These are phyloP conservation scores for Ptilonorhynchus violaceus DNA, from an alignment of 2,113 vertebrate genomes.

Conservation along the genomic window DNA sequence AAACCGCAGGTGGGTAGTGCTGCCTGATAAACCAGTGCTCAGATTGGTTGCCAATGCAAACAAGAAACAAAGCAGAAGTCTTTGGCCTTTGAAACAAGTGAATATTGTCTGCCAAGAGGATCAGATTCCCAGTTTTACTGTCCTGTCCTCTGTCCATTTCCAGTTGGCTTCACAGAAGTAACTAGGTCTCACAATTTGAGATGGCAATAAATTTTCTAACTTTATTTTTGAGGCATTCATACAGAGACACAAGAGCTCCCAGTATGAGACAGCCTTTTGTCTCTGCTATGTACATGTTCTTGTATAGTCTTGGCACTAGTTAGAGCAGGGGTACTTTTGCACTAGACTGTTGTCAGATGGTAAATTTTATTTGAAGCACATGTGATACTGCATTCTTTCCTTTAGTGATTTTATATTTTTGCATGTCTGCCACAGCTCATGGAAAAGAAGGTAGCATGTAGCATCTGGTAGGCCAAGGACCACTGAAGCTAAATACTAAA, in stretches of 20 bases:
- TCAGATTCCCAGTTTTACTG: neutral
- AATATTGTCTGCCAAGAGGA: neutral
- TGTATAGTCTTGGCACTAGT: neutral
- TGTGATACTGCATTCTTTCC: neutral
- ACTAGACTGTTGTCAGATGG: neutral
- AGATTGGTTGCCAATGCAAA: neutral
- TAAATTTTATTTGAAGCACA: neutral
- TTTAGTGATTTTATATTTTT: neutral
- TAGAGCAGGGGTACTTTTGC: neutral
- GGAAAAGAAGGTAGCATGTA: neutral
- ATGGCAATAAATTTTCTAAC: neutral
- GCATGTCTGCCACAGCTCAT: neutral
- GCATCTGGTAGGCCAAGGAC: neutral
- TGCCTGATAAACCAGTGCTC: neutral
- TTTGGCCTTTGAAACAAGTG: neutral
- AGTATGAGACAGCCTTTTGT: neutral
- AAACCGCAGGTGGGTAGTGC: rapidly evolving
- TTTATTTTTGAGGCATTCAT: neutral
- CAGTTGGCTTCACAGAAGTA: neutral
- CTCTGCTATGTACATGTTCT: rapidly evolving
- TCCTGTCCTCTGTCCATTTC: neutral
- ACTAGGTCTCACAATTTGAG: neutral
- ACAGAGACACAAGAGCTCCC: neutral
- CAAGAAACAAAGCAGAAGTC: neutral
- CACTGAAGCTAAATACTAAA: neutral